Evolutionary conservation across 1,140 invertebrate species (phyloP).

Genomic region (Campodea augens): DNA sequence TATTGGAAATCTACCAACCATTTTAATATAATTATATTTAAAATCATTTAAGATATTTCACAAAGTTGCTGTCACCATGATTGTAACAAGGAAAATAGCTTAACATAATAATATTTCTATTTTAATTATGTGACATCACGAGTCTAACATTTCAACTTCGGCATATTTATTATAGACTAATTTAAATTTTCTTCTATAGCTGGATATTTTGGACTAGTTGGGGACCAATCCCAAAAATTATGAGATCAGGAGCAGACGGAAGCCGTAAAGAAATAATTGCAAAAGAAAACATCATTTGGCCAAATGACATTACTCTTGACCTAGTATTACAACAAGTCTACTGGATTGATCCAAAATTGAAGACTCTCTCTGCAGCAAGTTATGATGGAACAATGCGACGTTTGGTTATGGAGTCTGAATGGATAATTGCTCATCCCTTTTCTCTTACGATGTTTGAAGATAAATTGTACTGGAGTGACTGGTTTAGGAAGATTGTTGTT

Average conservation of each 20-base stretch:
- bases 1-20: too few species aligned
- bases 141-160: too few species aligned
- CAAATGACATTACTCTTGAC: slow-evolving; percentile 35
- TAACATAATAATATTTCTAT: too few species aligned
- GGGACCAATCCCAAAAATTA: slow-evolving; percentile 32
- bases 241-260: slow-evolving; percentile 39
- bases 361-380: slow-evolving; percentile 21
- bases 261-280: slow-evolving; percentile 30
- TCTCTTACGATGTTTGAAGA: slow-evolving; percentile 28
- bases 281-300: slow-evolving; percentile 33
- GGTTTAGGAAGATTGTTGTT: slow-evolving; percentile 33
- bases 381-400: slow-evolving; percentile 26
- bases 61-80: too few species aligned
- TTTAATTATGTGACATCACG: too few species aligned
- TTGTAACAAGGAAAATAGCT: too few species aligned
- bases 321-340: slow-evolving; percentile 28
- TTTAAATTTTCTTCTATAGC: too few species aligned
- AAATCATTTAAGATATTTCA: too few species aligned
- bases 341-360: slow-evolving; percentile 39
- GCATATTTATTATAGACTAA: too few species aligned
- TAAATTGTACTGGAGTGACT: slow-evolving; percentile 39
- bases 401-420: slow-evolving; percentile 20
- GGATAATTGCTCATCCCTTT: slow-evolving; percentile 30
- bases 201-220: slow-evolving; percentile 36
- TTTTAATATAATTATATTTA: too few species aligned